Evolutionary conservation across 1,140 invertebrate species (phyloP), one percentile per base, ranked within the genome.

Genomic region (Neelides sp.): DNA sequence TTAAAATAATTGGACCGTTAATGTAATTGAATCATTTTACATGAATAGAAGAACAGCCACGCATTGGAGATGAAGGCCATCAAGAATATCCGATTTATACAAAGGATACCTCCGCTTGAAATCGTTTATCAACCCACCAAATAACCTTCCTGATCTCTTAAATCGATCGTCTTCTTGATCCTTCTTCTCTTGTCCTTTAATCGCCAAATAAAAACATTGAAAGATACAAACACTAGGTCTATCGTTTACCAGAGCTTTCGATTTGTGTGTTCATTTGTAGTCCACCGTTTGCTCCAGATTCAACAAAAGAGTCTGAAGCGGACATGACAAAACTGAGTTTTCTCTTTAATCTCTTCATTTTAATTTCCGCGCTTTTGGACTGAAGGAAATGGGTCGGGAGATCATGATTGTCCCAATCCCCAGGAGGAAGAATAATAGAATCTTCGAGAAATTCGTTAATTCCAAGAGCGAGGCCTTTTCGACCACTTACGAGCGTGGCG

Each of bases 401-500:
- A 36, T 74, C 71, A 52, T 70, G 67, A 52, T 69, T 71, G 59
- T 75, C 69, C 73, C 74, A 76, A 50, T 75, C 73, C 23, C 91
- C 90, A 35, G 92, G 92, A 5, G 92, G 92, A 44, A 97, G 69
- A 22, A 96, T 90, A 53, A 94, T 93, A 28, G 82, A 85, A 62
- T 89, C 88, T 59, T 94, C 89, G 39, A 95, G 69, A 65, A 96
- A 96, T 66, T 94, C 90, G 62, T 96, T 94, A 40, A 97, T 90
- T 5, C 87, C 90, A n/a, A 83, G 85, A 0, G 95, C 65, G 0
- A 96, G 66, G 62, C 93, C 88, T 48, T 83, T 80, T n/a, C 85
- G 72, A 55, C 83, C 79, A 55, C 82, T 78, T 2, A 91, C 90
- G 64, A 83, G 82, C 65, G 94, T 93, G 0, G 90, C 91, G 51